Conservation (phyloP, 2,797 vertebrate genomes). For the Ispidina lecontei region DNA sequence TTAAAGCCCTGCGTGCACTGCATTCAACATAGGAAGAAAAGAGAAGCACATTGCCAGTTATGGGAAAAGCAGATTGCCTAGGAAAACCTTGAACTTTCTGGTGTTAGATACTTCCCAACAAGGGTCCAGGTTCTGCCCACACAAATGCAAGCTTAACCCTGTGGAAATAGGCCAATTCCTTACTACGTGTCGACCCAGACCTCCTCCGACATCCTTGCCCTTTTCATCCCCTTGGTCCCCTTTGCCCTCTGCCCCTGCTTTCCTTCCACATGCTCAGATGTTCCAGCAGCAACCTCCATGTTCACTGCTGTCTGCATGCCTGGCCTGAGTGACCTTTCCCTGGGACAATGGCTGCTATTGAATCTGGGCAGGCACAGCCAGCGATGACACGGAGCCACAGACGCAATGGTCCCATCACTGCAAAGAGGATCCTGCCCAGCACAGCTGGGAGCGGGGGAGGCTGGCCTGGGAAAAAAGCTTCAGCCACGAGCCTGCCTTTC, state of each 20-base stretch:
- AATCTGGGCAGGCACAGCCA: neutral
- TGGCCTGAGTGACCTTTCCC: constrained; percentile 69
- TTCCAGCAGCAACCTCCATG: constrained; percentile 32
- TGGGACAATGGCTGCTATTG: constrained; percentile 69
- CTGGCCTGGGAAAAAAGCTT: neutral
- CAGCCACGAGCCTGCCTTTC: neutral
- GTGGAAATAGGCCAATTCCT: neutral
- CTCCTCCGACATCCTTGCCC: neutral
- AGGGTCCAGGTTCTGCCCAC: neutral
- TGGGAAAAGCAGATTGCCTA: constrained; percentile 56
- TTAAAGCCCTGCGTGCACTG: neutral
- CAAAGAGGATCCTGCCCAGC: constrained; percentile 1
- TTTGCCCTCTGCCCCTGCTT: neutral
- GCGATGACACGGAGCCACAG: constrained; percentile 31
- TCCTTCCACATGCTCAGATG: neutral
- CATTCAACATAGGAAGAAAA: neutral
- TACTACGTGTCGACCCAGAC: fast-evolving
- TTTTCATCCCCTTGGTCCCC: neutral
- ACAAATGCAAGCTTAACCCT: neutral
- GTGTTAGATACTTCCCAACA: neutral
- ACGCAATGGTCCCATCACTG: neutral
- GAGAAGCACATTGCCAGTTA: neutral
- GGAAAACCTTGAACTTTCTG: neutral
- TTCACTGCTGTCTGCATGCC: constrained; percentile 17
- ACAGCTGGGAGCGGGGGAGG: constrained; percentile 54